Percentiles rank a stretch among this genome's conserved stretches.
phyloP scores from a whole-genome alignment of 2,797 vertebrate species.

The Glossophaga mutica region DNA sequence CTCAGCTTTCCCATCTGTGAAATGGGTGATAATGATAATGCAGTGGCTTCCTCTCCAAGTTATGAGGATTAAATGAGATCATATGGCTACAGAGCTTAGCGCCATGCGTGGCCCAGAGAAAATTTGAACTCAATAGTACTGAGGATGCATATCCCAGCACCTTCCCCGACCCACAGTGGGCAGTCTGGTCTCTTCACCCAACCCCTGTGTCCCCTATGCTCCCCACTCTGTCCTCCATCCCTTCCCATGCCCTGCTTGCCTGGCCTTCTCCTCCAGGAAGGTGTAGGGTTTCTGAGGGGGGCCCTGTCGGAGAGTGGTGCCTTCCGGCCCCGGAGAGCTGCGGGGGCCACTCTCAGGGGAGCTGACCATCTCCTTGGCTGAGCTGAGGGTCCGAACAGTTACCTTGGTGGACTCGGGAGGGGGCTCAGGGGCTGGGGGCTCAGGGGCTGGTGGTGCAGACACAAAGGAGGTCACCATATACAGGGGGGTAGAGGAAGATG shows the following conservation, averaged over 20 bases:
- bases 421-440: slow-evolving; percentile 80
- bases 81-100: not conserved
- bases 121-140: not conserved
- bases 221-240: not conserved
- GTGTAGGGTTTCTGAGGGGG: slow-evolving; percentile 98
- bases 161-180: not conserved
- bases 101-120: not conserved
- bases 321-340: slow-evolving; percentile 78
- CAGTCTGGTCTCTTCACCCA: not conserved
- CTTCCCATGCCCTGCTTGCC: slow-evolving; percentile 82
- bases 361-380: slow-evolving; percentile 77
- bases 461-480: slow-evolving; percentile 84
- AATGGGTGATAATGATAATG: not conserved
- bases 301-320: slow-evolving; percentile 90
- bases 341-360: slow-evolving; percentile 37
- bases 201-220: not conserved
- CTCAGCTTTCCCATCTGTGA: not conserved
- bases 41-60: not conserved
- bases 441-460: slow-evolving; percentile 73
- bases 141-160: not conserved
- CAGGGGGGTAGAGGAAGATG: slow-evolving; percentile 71
- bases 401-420: slow-evolving; percentile 83
- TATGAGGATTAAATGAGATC: not conserved
- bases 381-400: slow-evolving; percentile 84
- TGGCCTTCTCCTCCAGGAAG: slow-evolving; percentile 98